Conservation (phyloP, 2,797 vertebrate species). For the Botia kubotai region DNA sequence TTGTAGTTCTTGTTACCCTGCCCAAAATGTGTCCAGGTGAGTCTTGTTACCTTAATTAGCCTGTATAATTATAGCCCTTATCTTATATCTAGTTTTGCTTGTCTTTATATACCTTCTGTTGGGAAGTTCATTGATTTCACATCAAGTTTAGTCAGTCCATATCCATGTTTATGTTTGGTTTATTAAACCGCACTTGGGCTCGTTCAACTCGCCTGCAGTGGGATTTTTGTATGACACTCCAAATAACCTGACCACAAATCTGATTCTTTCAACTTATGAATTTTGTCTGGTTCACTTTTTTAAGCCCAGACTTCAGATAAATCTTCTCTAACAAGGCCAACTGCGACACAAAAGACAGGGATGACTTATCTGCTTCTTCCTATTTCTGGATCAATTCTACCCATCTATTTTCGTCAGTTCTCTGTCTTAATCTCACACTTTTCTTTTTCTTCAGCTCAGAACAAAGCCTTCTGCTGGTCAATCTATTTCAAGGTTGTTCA, state of each 20-base stretch:
- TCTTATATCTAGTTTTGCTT: too few relatives aligned
- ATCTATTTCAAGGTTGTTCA: slow-evolving; percentile 46
- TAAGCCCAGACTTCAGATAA: slow-evolving; percentile 20
- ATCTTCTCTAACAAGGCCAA: slow-evolving; percentile 48
- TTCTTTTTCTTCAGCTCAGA: slow-evolving; percentile 23
- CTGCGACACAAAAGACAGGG: slow-evolving; percentile 43
- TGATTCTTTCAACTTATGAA: neutral
- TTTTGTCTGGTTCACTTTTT: slow-evolving; percentile 24
- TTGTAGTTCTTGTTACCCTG: too few relatives aligned
- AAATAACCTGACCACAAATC: neutral
- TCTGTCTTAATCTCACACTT: slow-evolving; percentile 34
- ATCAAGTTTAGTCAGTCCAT: too few relatives aligned
- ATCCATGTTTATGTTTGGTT: too few relatives aligned
- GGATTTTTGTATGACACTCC: too few relatives aligned
- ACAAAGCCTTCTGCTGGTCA: slow-evolving; percentile 38
- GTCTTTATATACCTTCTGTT: too few relatives aligned
- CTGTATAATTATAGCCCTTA: too few relatives aligned
- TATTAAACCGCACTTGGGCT: too few relatives aligned
- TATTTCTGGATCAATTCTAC: slow-evolving; percentile 47
- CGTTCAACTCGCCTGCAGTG: too few relatives aligned
- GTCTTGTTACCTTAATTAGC: too few relatives aligned
- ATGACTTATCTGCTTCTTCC: slow-evolving; percentile 44
- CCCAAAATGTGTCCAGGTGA: too few relatives aligned
- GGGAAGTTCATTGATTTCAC: too few relatives aligned
- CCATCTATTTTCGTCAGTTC: slow-evolving; percentile 53